Evolutionary conservation across 2,888 invertebrate genomes (phyloP).

Genomic region (Sylvicola fuscatus): DNA sequence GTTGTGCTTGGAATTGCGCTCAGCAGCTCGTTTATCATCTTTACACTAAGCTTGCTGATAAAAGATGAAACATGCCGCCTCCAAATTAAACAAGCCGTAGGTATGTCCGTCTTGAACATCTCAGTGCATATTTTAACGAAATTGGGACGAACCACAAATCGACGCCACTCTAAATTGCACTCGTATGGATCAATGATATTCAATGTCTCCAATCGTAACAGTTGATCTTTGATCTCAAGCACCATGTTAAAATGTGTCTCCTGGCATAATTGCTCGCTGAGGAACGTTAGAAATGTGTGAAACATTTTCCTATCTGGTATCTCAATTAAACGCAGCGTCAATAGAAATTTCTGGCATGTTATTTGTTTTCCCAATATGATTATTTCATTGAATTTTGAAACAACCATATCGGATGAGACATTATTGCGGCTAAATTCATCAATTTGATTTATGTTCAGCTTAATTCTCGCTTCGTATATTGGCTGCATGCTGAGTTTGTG

Average conservation of each 20-base stretch:
- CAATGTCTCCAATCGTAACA: conserved; percentile 21
- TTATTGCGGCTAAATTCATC: conserved; percentile 3
- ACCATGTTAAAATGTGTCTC: conserved; percentile 6
- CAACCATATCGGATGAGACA: background rate
- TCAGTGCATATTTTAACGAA: conserved; percentile 17
- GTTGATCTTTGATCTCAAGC: conserved; percentile 20
- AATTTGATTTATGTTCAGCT: conserved; percentile 15
- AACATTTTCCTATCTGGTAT: conserved; percentile 17
- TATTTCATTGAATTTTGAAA: conserved; percentile 14
- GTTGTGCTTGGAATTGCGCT: conserved; percentile 18
- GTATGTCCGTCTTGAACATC: conserved; percentile 18
- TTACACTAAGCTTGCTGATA: conserved; percentile 15
- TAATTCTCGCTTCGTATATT: conserved; percentile 21
- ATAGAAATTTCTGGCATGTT: conserved; percentile 18
- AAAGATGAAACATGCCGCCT: conserved; percentile 20
- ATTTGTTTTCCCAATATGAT: conserved; percentile 15
- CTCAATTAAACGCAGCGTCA: conserved; percentile 16
- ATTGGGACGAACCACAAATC: conserved; percentile 21
- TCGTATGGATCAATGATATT: conserved; percentile 23
- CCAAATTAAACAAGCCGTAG: conserved; percentile 21
- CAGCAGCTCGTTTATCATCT: conserved; percentile 16
- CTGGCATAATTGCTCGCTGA: conserved; percentile 14
- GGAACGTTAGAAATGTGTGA: conserved; percentile 15
- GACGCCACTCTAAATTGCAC: conserved; percentile 22
- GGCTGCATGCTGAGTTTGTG: conserved; percentile 22